phyloP scores from a whole-genome alignment of 2,113 vertebrate species.

The Axis porcinus region DNA sequence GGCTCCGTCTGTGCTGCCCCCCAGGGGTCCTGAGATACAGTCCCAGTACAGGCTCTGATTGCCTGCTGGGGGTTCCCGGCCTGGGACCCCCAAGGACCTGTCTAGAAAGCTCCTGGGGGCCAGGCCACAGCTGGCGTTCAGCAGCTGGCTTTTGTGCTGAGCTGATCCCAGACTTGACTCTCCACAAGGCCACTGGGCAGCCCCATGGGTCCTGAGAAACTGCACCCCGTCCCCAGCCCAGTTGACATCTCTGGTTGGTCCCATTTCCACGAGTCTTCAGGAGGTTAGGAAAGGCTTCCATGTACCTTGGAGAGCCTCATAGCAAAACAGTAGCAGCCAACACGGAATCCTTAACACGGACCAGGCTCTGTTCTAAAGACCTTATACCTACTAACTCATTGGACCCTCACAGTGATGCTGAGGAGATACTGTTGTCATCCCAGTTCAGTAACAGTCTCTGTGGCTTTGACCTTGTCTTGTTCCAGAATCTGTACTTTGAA shows the following conservation, averaged over 20 bases:
- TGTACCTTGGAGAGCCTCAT: neutral
- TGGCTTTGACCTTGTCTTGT: neutral
- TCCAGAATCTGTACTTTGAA: neutral
- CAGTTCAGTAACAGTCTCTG: neutral
- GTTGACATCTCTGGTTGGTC: neutral
- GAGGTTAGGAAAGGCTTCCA: neutral
- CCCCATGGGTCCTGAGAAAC: neutral
- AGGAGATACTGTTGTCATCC: neutral
- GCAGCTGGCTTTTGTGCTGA: neutral
- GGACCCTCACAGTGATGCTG: neutral
- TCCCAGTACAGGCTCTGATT: neutral
- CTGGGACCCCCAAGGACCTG: neutral
- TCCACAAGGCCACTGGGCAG: neutral
- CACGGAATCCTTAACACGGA: fast-evolving
- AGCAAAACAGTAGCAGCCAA: neutral
- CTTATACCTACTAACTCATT: neutral
- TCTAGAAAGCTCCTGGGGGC: neutral
- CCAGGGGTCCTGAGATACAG: neutral
- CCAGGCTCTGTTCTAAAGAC: neutral
- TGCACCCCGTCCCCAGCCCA: neutral
- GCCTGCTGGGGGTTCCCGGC: neutral
- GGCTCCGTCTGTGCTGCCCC: neutral
- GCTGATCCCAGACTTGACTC: neutral
- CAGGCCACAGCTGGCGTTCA: neutral
- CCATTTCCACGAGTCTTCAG: neutral